A percentile compares a stretch with the other conserved stretches of the same genome.
phyloP scores from a whole-genome alignment of 2,797 vertebrate genomes.

The Chelon labrosus region DNA sequence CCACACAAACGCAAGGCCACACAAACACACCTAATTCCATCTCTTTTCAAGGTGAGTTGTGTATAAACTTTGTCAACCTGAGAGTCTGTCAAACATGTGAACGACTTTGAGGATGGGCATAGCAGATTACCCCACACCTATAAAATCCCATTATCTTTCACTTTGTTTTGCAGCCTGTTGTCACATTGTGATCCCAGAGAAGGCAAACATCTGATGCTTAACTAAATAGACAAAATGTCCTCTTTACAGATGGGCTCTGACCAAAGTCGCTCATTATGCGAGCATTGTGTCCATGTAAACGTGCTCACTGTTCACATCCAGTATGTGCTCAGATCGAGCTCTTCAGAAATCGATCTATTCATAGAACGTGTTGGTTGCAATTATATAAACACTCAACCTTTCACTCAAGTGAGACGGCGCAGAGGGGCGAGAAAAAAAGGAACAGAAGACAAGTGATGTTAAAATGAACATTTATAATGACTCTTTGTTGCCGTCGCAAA shows the following conservation, averaged over 20 bases:
- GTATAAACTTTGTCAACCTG: not conserved
- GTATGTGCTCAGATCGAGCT: conserved; percentile 12
- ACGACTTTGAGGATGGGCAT: not conserved
- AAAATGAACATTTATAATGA: conserved; percentile 94
- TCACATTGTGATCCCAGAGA: conserved; percentile 29
- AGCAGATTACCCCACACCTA: not conserved
- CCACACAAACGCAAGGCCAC: not conserved
- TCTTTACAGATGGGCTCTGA: conserved; percentile 27
- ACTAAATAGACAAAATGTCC: conserved; percentile 19
- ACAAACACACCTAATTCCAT: not conserved
- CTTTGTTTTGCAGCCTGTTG: conserved; percentile 8
- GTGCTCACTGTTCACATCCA: conserved; percentile 16
- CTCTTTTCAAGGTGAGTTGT: not conserved
- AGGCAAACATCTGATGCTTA: conserved; percentile 20
- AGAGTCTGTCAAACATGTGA: too few species aligned
- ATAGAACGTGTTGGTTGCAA: conserved; percentile 47
- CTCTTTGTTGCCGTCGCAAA: conserved; percentile 87
- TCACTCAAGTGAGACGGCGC: conserved; percentile 42
- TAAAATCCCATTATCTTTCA: conserved; percentile 14
- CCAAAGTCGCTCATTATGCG: conserved; percentile 23
- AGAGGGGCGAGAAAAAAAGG: conserved; percentile 80
- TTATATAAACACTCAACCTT: conserved; percentile 53
- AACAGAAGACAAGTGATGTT: conserved; percentile 90
- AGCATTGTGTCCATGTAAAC: conserved; percentile 26
- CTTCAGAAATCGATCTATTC: conserved; percentile 40